Base-by-base conservation (phyloP, 2,888 invertebrate species). In the Desoria tigrina region DNA sequence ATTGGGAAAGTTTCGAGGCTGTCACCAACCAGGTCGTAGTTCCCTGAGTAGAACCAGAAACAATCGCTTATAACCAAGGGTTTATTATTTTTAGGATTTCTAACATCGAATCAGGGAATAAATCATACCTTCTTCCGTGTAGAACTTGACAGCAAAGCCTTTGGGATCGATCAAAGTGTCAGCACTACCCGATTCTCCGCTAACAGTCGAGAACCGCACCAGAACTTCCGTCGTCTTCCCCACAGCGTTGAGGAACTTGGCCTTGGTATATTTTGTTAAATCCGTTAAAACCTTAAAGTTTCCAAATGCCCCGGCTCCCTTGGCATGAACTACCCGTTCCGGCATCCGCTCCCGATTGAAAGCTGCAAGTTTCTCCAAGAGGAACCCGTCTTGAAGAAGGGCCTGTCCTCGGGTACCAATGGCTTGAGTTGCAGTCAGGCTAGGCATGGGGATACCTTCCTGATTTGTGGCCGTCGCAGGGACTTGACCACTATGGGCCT, bases 291-390 rank as follows among this genome's bases (percentile, higher is more conserved):
- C 45, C 11, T 32, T 42, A n/a, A 69, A 69, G 14, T 3, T 18
- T 16, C 70, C 70, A 53, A 49, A 51, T 1, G 57, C 61, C 62
- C 86, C 94, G 42, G 90, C 92, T 70, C 96, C 97, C 81, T 97
- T 97, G 1, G 97, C 96, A 80, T 95, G 95, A 1, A 94, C 95
- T 1, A 95, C 95, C 76, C 96, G 86, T 79, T 97, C 96, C 1
- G 97, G 96, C 76, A 97, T 96, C 64, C 96, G 86, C 80, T 97
- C 97, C 49, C 94, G 84, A 79, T 88, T 88, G 79, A 96, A 96
- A 77, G 94, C 87, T 0, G 90, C 85, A 54, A 91, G 84, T 79
- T 90, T 90, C 79, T 92, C 92, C 4, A 92, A 77, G 75, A 87
- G 88, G 68, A 88, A 86, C 64, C 86, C 86, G 82, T 97, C 97